phyloP scores from a whole-genome alignment of 1,140 invertebrate species.

The Drosophila sproati region DNA sequence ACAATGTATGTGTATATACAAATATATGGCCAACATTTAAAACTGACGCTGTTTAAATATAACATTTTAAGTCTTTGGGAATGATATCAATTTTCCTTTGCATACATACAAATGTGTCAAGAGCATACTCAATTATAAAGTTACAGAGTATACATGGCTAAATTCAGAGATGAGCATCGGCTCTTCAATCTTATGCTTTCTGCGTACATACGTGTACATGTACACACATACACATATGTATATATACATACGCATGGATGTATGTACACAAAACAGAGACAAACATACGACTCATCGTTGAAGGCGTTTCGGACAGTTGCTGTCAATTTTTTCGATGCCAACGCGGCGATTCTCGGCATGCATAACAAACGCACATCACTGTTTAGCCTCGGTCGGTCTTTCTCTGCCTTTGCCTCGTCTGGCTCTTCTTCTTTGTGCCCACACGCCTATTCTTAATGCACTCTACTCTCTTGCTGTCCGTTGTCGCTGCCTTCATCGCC shows the following conservation, averaged over 20 bases:
- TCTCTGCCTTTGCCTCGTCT: neutral
- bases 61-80: too few species aligned
- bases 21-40: neutral
- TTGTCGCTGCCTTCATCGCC: conserved; percentile 32
- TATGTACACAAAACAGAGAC: conserved; percentile 24
- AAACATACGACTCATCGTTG: conserved; percentile 17
- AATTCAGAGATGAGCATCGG: neutral
- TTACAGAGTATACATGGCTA: neutral
- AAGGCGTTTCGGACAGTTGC: conserved; percentile 19
- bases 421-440: neutral
- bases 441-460: conserved; percentile 17
- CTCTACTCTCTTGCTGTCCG: conserved; percentile 25
- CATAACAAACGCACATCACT: conserved; percentile 42
- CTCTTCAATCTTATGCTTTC: neutral
- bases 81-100: too few species aligned
- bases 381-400: conserved; percentile 11
- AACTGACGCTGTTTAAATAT: too few species aligned
- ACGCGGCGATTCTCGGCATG: conserved; percentile 36
- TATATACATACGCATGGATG: neutral
- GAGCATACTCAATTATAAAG: neutral
- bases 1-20: neutral
- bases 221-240: conserved; percentile 3
- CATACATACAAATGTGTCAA: neutral
- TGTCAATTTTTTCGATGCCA: conserved; percentile 42
- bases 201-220: neutral